phyloP scores from a whole-genome alignment of 2,888 invertebrate species.

The Thysanoteuthis rhombus region DNA sequence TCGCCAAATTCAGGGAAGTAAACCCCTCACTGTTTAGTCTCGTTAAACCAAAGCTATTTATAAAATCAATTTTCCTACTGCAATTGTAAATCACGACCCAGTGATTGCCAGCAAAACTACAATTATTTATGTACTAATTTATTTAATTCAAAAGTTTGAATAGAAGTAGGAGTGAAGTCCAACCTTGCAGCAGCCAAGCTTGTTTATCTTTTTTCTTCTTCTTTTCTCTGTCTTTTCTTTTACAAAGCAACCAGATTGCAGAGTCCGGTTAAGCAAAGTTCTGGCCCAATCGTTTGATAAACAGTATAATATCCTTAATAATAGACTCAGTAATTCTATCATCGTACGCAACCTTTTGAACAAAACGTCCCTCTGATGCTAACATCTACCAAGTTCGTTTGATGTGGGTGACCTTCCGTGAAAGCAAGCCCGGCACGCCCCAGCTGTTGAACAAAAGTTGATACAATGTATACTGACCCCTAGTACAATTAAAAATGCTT shows the following conservation, averaged over 20 bases:
- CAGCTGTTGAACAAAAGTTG: neutral
- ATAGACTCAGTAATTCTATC: neutral
- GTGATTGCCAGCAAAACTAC: no score
- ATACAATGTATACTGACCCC: neutral
- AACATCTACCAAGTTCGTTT: neutral
- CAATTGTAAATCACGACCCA: no score
- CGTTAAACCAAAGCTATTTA: no score
- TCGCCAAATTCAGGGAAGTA: no score
- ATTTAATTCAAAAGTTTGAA: no score
- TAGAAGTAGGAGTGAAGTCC: no score
- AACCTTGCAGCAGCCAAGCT: no score
- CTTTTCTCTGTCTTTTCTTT: neutral
- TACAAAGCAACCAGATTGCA: neutral
- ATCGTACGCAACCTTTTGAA: neutral
- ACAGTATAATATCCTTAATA: neutral
- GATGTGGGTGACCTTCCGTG: neutral
- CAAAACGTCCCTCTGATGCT: neutral
- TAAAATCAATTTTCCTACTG: no score
- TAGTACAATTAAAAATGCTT: no score
- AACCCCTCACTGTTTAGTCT: no score
- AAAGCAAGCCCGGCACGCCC: neutral
- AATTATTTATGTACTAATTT: no score
- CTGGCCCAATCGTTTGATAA: neutral
- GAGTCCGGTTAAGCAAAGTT: neutral
- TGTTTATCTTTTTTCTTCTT: no score